Evolutionary conservation across 1,140 invertebrate species (phyloP).

Genomic region (Apocrypta bakeri): DNA sequence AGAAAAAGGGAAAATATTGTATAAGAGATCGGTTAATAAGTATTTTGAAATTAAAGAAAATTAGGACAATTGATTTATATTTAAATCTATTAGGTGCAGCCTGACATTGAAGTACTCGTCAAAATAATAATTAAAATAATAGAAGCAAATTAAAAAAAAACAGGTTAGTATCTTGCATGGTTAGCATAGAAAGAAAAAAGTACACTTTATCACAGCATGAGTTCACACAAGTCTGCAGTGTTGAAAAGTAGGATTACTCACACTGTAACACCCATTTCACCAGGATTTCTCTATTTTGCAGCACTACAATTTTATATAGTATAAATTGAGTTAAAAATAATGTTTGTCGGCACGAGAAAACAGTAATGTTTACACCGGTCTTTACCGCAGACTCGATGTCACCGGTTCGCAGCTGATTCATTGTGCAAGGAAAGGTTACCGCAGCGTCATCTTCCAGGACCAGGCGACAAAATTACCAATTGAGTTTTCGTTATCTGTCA

Average conservation of each 20-base stretch:
- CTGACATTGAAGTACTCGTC: background rate
- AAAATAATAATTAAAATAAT: slow-evolving; percentile 52
- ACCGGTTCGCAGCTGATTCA: slow-evolving; percentile 2
- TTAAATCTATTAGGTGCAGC: no score
- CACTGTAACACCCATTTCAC: slow-evolving; percentile 60
- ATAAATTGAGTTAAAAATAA: no score
- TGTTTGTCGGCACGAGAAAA: background rate
- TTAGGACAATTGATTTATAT: background rate
- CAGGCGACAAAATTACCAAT: background rate
- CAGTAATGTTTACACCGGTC: slow-evolving; percentile 37
- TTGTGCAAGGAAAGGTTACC: background rate
- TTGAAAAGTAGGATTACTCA: slow-evolving; percentile 50
- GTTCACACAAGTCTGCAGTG: background rate
- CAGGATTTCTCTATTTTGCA: background rate
- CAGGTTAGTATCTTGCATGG: no score
- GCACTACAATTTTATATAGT: background rate
- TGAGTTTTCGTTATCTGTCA: background rate
- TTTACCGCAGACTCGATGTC: background rate
- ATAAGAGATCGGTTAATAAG: background rate
- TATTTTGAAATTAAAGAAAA: background rate
- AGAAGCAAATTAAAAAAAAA: no score
- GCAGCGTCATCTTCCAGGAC: slow-evolving; percentile 7
- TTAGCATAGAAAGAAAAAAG: no score
- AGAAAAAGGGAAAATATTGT: slow-evolving; percentile 18
- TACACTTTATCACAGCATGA: no score